Conservation (phyloP, 2,888 invertebrate genomes). For the Melanotus villosus region DNA sequence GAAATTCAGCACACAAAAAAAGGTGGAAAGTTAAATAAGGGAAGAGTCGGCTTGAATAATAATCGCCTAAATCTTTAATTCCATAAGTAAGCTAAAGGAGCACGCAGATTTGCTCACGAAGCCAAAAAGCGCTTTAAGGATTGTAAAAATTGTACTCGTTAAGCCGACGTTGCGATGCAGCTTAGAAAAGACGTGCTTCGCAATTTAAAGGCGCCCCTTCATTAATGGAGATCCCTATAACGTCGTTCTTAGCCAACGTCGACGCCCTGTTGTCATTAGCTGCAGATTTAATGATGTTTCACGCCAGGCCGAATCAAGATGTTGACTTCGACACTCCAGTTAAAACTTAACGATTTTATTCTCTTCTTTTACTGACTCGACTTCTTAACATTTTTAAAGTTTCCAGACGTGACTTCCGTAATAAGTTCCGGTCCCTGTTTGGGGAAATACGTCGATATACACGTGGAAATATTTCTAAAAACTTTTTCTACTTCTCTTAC, state of each 20-base stretch:
- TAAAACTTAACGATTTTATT: constrained; percentile 57
- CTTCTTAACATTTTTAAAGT: constrained; percentile 31
- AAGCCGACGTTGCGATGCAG: constrained; percentile 53
- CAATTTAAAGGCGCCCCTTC: constrained; percentile 36
- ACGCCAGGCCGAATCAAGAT: constrained; percentile 59
- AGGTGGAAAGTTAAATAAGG: constrained; percentile 42
- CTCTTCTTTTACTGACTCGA: constrained; percentile 40
- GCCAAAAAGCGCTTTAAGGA: constrained; percentile 64
- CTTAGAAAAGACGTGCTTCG: constrained; percentile 45
- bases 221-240: constrained; percentile 32
- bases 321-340: constrained; percentile 56
- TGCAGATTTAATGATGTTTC: constrained; percentile 62
- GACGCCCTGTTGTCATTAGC: constrained; percentile 58
- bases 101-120: constrained; percentile 59
- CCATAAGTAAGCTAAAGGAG: constrained; percentile 46
- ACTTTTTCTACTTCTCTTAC: too few relatives aligned
- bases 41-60: constrained; percentile 46
- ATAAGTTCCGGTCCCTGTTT: background rate
- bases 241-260: constrained; percentile 54
- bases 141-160: constrained; percentile 67
- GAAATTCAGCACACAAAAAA: background rate
- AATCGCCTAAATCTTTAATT: constrained; percentile 45
- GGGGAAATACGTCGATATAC: background rate
- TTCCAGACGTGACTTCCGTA: constrained; percentile 27
- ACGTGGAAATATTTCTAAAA: background rate